phyloP scores from a whole-genome alignment of 2,888 invertebrate species.

The Chloromyia formosa region DNA sequence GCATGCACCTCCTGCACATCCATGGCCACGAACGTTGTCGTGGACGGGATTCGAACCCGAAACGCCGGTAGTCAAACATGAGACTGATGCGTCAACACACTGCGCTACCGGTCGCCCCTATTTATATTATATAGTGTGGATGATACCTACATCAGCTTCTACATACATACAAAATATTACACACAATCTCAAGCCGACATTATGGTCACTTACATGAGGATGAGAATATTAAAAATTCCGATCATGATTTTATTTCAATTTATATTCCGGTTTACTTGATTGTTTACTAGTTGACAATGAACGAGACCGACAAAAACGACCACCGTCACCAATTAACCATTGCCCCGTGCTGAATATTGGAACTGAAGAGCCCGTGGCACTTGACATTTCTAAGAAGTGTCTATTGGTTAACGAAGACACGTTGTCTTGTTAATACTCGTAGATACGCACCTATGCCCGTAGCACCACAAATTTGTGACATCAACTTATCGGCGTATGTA shows the following conservation, averaged over 20 bases:
- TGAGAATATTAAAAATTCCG: constrained; percentile 24
- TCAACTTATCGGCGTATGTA: too few relatives aligned
- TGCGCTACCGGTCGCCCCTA: too few relatives aligned
- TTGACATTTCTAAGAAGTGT: neutral
- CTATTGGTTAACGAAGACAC: neutral
- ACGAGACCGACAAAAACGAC: constrained; percentile 7
- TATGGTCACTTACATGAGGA: neutral
- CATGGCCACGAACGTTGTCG: too few relatives aligned
- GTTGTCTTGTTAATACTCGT: too few relatives aligned
- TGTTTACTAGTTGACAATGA: constrained; percentile 35
- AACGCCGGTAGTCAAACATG: too few relatives aligned
- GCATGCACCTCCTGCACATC: too few relatives aligned
- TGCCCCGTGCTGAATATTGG: neutral
- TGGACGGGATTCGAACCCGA: too few relatives aligned
- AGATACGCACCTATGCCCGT: neutral
- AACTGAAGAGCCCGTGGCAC: neutral
- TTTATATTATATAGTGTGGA: too few relatives aligned
- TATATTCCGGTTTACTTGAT: constrained; percentile 28
- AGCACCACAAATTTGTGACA: too few relatives aligned
- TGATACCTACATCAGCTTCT: too few relatives aligned
- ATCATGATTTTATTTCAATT: constrained; percentile 29
- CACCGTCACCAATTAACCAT: neutral
- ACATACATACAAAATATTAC: too few relatives aligned
- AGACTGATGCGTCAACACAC: too few relatives aligned
- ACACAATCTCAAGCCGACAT: neutral